Conservation (phyloP, 2,888 invertebrate genomes). For the Gasteruption jaculator region DNA sequence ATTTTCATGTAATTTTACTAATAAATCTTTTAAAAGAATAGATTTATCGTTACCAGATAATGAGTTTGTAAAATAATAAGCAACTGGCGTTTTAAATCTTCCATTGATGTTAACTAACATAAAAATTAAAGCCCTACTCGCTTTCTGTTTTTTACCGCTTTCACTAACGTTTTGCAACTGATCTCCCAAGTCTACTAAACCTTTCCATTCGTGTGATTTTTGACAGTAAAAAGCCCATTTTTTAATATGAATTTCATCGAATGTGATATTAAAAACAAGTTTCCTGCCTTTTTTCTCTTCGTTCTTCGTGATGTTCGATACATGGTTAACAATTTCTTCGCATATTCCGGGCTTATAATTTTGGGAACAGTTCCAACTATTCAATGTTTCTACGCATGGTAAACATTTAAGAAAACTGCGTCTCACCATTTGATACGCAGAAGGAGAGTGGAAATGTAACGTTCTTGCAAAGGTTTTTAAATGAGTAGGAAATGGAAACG, state of each 20-base stretch:
- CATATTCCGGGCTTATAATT: slow-evolving; percentile 10
- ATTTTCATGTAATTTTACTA: slow-evolving; percentile 7
- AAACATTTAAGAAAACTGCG: slow-evolving; percentile 7
- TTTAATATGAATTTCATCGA: slow-evolving; percentile 8
- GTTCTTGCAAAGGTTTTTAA: slow-evolving; percentile 9
- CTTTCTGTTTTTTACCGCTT: not conserved
- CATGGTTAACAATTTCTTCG: slow-evolving; percentile 6
- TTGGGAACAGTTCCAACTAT: slow-evolving; percentile 7
- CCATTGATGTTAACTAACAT: slow-evolving; percentile 3
- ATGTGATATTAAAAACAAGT: not conserved
- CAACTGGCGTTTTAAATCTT: not conserved
- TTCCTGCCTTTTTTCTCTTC: slow-evolving; percentile 1
- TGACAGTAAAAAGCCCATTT: not conserved
- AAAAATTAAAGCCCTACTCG: slow-evolving; percentile 7
- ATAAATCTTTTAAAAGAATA: too few species aligned
- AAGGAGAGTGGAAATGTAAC: slow-evolving; percentile 12
- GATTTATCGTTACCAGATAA: too few species aligned
- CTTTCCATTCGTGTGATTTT: slow-evolving; percentile 7
- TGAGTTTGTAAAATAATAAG: not conserved
- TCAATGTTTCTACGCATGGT: slow-evolving; percentile 8
- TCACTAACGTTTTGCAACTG: not conserved
- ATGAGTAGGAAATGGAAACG: slow-evolving; percentile 3
- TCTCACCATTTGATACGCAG: slow-evolving; percentile 6
- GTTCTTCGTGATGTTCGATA: slow-evolving; percentile 5
- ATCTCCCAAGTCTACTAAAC: slow-evolving; percentile 7